phyloP scores from a whole-genome alignment of 2,113 vertebrate species.

The Gulo gulo region DNA sequence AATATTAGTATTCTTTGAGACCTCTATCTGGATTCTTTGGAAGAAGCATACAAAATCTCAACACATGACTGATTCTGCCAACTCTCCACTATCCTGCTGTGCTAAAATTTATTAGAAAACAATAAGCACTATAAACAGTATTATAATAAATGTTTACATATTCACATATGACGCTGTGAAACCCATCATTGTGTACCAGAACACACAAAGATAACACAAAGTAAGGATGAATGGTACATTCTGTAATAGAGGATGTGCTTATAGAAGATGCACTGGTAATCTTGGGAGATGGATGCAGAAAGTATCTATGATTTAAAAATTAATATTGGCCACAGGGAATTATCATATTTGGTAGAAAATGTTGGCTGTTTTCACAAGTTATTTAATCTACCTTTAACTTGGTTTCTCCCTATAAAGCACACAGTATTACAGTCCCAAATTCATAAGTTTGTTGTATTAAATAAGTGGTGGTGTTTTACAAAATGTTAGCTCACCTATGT shows the following conservation, averaged over 20 bases:
- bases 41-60: not conserved
- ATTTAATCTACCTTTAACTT: not conserved
- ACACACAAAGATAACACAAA: not conserved
- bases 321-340: not conserved
- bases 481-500: not conserved
- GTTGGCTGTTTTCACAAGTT: not conserved
- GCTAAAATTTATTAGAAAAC: not conserved
- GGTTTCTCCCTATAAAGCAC: not conserved
- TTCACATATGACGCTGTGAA: not conserved
- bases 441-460: not conserved
- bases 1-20: not conserved
- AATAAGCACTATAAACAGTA: fast-evolving
- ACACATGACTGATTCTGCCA: not conserved
- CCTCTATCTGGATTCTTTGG: not conserved
- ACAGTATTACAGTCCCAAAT: not conserved
- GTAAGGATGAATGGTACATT: not conserved
- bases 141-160: not conserved
- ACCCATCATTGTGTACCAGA: not conserved
- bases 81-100: not conserved
- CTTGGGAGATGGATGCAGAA: not conserved
- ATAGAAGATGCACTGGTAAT: not conserved
- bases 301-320: not conserved
- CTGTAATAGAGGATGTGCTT: not conserved
- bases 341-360: not conserved
- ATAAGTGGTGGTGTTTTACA: not conserved